Evolutionary conservation across 2,888 invertebrate species (phyloP).

Genomic region (Ectemnius continuus): DNA sequence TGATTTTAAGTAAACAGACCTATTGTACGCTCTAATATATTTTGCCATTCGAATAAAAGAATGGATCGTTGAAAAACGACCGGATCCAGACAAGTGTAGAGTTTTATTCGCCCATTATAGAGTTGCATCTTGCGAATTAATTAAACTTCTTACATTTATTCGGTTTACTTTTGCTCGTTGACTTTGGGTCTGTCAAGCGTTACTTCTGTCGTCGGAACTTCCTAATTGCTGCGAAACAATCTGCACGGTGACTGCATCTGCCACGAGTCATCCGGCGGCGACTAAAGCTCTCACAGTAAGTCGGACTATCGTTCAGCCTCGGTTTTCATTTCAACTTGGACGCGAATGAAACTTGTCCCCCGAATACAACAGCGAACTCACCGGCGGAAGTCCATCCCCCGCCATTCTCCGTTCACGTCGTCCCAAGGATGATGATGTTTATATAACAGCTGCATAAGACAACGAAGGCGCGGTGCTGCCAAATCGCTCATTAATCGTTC

Average conservation of each 20-base stretch:
- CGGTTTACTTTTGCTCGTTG: conserved; percentile 33
- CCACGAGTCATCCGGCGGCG: conserved; percentile 45
- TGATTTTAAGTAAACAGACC: background rate
- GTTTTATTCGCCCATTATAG: too few relatives aligned
- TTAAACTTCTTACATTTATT: too few relatives aligned
- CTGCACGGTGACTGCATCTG: conserved; percentile 41
- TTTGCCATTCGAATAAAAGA: background rate
- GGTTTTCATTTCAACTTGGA: background rate
- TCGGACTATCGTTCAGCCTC: conserved; percentile 16
- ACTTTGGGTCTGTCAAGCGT: conserved; percentile 40
- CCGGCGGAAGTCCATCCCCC: too few relatives aligned
- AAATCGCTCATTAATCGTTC: too few relatives aligned
- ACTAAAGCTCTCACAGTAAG: conserved; percentile 36
- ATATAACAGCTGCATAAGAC: too few relatives aligned
- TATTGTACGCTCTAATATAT: background rate
- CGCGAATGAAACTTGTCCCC: background rate
- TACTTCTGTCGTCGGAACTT: conserved; percentile 41
- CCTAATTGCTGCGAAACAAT: conserved; percentile 58
- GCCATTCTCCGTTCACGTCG: too few relatives aligned
- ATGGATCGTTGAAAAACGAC: background rate
- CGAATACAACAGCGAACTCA: too few relatives aligned
- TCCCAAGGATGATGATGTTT: too few relatives aligned
- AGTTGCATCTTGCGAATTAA: too few relatives aligned
- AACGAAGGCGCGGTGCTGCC: too few relatives aligned
- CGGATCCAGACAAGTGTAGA: background rate